Percentiles rank a stretch among this genome's conserved stretches.
phyloP scores from a whole-genome alignment of 2,888 invertebrate genomes.

The Xestoiulus laeticollis region DNA sequence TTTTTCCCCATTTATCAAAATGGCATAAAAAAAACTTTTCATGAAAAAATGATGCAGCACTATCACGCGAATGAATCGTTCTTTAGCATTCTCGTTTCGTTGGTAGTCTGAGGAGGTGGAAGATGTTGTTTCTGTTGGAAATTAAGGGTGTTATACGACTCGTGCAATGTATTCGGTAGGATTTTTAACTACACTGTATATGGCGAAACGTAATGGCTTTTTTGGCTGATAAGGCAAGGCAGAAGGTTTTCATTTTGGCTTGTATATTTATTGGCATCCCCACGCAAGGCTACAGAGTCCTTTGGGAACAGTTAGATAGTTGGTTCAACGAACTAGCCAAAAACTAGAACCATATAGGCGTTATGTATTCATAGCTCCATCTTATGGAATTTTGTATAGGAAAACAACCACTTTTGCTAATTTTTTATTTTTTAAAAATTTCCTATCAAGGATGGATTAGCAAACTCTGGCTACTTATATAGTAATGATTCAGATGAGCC shows the following conservation, averaged over 20 bases:
- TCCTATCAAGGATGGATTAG: too few species aligned
- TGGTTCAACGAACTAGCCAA: not conserved
- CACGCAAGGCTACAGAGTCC: not conserved
- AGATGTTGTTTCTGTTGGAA: not conserved
- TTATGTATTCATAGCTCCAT: not conserved
- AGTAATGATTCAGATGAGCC: too few species aligned
- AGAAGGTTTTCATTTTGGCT: not conserved
- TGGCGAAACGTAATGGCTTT: not conserved
- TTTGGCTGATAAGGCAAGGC: not conserved
- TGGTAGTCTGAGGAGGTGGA: not conserved
- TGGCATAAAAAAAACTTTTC: not conserved
- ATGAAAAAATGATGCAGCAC: not conserved
- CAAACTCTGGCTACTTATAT: too few species aligned
- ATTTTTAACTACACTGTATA: not conserved
- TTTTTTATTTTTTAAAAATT: too few species aligned
- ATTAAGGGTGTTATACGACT: not conserved
- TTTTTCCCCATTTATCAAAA: too few species aligned
- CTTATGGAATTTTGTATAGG: too few species aligned
- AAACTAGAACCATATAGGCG: not conserved
- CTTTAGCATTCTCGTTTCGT: not conserved
- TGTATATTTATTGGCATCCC: not conserved
- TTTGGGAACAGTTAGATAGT: not conserved
- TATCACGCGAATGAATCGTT: not conserved
- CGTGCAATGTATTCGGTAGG: not conserved
- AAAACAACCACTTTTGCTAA: too few species aligned